Base-by-base conservation (phyloP, 2,113 vertebrate genomes). In the Calcarius ornatus region DNA sequence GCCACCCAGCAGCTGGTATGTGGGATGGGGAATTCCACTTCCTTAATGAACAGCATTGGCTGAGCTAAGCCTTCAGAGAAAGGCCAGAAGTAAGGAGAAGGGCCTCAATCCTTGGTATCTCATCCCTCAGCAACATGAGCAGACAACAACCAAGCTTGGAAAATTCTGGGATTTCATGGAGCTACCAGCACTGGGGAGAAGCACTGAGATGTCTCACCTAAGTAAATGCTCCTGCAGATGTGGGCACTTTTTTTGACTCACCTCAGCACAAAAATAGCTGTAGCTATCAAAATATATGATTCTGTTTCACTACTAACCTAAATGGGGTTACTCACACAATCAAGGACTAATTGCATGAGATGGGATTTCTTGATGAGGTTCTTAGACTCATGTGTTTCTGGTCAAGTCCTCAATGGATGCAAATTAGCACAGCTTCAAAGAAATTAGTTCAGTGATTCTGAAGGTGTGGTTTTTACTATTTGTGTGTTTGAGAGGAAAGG, bases 381-480 rank as follows among this genome's bases (percentile, higher is more conserved):
- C 80, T 86, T 53, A 85, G 43, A 23, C 15, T 56, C 38, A 7
- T 25, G 33, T 15, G 11, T 53, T 86, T 81, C 84, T 38, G 56
- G 71, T 45, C 59, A 85, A 85, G 43, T 81, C 38, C 68, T 86
- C 43, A 88, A 35, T 28, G 10, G 28, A n/a, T 42, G 24, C 43
- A 86, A 92, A 80, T 71, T 83, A 84, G n/a, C 69, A 92, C 60
- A 92, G 56, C 47, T 86, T 92, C 64, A 92, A 65, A 77, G 30
- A 81, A 88, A 81, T 75, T 37, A 86, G 19, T 76, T 25, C 65
- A 81, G 23, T 35, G 42, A 80, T 81, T 27, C n/a, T 61, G 50
- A 80, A 90, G 63, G 68, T 66, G 68, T 83, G 42, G 11, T 21
- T 92, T 35, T 38, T 63, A 53, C 24, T 43, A 22, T 54, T 82